Conservation (phyloP, 2,797 vertebrate species). For the Coluber constrictor region DNA sequence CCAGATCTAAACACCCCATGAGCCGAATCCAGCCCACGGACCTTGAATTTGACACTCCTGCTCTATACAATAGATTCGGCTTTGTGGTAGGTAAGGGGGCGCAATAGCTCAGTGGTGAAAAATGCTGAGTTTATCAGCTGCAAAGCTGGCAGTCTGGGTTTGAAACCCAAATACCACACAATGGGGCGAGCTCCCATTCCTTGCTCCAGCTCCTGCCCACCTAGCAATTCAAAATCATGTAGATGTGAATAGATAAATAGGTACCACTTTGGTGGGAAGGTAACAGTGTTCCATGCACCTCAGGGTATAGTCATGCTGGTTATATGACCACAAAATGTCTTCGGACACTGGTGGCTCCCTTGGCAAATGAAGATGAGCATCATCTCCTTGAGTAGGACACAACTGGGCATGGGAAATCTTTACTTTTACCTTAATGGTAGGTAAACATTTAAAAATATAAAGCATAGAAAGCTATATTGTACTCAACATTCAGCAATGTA, state of each 20-base stretch:
- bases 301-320: neutral
- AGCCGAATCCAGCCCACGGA: too few relatives aligned
- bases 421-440: neutral
- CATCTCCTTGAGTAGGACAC: neutral
- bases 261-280: neutral
- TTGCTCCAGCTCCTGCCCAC: neutral
- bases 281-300: neutral
- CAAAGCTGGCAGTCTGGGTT: neutral
- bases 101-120: neutral
- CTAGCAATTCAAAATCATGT: neutral
- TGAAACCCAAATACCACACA: neutral
- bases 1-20: too few relatives aligned
- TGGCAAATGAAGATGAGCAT: neutral
- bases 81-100: neutral
- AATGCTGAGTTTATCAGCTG: neutral
- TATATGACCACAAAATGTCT: neutral
- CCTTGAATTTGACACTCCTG: too few relatives aligned
- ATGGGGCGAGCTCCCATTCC: neutral
- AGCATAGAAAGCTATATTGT: neutral
- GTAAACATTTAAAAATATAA: neutral
- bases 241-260: neutral
- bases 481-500: neutral
- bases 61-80: neutral
- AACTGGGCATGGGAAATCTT: neutral
- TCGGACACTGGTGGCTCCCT: neutral